Conservation (phyloP, 2,797 vertebrate species). For the Podargus strigoides region DNA sequence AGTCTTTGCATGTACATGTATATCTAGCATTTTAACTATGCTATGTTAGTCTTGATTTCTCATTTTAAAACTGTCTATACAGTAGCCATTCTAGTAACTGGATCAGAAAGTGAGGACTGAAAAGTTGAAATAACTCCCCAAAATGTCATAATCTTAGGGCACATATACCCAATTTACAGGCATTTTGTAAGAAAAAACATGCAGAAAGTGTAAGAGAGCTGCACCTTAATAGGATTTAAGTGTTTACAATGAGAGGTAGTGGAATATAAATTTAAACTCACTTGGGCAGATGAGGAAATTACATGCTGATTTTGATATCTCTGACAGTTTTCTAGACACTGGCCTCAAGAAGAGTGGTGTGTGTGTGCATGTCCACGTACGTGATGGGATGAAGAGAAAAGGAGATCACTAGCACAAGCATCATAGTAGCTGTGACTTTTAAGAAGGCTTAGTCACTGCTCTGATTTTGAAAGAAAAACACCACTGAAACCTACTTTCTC, state of each 20-base stretch:
- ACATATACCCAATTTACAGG: not conserved
- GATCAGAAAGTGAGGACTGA: not conserved
- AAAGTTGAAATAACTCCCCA: not conserved
- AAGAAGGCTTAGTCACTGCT: not conserved
- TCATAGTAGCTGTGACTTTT: not conserved
- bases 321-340: not conserved
- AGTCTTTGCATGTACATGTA: not conserved
- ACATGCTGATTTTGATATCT: not conserved
- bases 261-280: not conserved
- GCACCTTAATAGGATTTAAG: not conserved
- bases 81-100: not conserved
- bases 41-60: not conserved
- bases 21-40: not conserved
- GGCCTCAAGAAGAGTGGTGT: not conserved
- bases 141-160: not conserved
- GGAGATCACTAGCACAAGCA: not conserved
- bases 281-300: not conserved
- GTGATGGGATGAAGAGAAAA: not conserved
- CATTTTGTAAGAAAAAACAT: not conserved
- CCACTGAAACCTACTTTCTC: not conserved
- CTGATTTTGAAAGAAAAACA: not conserved
- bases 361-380: fast-evolving
- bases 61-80: not conserved
- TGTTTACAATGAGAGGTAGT: not conserved
- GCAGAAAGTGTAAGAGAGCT: not conserved